phyloP scores from a whole-genome alignment of 2,113 vertebrate genomes.

The Phalacrocorax carbo region DNA sequence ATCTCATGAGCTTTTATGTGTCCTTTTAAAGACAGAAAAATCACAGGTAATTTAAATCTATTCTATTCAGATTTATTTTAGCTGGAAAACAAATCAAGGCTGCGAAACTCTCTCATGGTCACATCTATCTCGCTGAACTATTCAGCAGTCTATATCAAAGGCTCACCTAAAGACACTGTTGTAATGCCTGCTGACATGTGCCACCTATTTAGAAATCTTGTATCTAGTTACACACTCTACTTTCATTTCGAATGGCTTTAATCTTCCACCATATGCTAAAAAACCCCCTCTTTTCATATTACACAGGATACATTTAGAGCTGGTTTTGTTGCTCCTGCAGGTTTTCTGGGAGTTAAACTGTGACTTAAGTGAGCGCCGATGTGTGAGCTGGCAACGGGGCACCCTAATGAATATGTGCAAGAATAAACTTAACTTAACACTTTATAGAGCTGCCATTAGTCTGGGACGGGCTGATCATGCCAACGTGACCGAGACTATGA shows the following conservation, averaged over 20 bases:
- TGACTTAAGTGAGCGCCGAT: not conserved
- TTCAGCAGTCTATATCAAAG: constrained; percentile 40
- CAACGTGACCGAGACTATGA: not conserved
- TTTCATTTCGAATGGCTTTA: constrained; percentile 49
- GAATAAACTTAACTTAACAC: not conserved
- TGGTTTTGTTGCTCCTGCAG: not conserved
- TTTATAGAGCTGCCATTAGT: not conserved
- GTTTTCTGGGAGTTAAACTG: constrained; percentile 3
- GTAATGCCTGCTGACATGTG: constrained; percentile 55
- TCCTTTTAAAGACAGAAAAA: constrained; percentile 52
- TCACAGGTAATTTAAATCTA: constrained; percentile 43
- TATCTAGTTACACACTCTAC: constrained; percentile 5
- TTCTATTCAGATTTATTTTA: constrained; percentile 54
- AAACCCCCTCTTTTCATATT: not conserved
- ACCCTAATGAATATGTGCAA: not conserved
- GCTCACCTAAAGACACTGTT: constrained; percentile 34
- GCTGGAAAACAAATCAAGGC: constrained; percentile 59
- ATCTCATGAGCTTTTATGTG: constrained; percentile 41
- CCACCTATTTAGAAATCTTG: constrained; percentile 42
- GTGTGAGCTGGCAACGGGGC: not conserved
- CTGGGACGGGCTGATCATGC: not conserved
- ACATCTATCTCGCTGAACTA: not conserved
- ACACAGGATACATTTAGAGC: not conserved
- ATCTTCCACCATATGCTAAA: constrained; percentile 6
- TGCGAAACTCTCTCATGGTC: not conserved